Percentiles rank a stretch among this genome's conserved stretches.
Evolutionary conservation across 2,888 invertebrate species (phyloP).

Genomic region (Pogonocherus hispidulus): DNA sequence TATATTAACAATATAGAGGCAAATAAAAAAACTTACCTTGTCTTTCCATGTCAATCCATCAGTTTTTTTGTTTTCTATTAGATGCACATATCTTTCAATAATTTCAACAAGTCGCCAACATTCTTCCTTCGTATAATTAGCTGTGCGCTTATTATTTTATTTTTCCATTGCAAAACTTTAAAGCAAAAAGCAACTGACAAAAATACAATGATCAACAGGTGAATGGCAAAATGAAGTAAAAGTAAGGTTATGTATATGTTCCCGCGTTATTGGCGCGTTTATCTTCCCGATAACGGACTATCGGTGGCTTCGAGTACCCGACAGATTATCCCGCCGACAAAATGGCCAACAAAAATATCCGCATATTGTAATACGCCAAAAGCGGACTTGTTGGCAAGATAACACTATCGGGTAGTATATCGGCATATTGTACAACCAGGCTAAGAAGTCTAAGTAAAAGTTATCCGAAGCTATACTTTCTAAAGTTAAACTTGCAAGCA

Average conservation of each 20-base stretch:
- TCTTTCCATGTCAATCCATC: conserved; percentile 13
- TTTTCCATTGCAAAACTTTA: conserved; percentile 4
- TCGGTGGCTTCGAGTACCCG: conserved; percentile 10
- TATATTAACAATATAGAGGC: conserved; percentile 5
- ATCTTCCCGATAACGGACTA: conserved; percentile 10
- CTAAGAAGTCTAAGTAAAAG: too few species aligned
- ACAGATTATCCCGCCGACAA: too few species aligned
- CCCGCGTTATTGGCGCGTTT: conserved; percentile 9
- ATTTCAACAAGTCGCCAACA: conserved; percentile 17
- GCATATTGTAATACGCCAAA: too few species aligned
- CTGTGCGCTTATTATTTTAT: conserved; percentile 4
- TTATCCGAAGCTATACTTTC: too few species aligned
- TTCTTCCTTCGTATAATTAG: conserved; percentile 17
- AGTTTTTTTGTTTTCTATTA: conserved; percentile 11
- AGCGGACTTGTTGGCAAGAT: too few species aligned
- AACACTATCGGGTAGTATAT: too few species aligned
- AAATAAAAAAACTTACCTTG: conserved; percentile 16
- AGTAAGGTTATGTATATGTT: neutral
- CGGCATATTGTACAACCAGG: too few species aligned
- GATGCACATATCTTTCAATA: conserved; percentile 4
- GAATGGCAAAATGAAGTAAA: neutral
- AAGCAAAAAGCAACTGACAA: neutral
- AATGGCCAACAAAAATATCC: too few species aligned
- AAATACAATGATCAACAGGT: neutral
- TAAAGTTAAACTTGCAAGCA: too few species aligned